Conservation (phyloP, 2,797 vertebrate genomes). For the Emydoidea blandingii region DNA sequence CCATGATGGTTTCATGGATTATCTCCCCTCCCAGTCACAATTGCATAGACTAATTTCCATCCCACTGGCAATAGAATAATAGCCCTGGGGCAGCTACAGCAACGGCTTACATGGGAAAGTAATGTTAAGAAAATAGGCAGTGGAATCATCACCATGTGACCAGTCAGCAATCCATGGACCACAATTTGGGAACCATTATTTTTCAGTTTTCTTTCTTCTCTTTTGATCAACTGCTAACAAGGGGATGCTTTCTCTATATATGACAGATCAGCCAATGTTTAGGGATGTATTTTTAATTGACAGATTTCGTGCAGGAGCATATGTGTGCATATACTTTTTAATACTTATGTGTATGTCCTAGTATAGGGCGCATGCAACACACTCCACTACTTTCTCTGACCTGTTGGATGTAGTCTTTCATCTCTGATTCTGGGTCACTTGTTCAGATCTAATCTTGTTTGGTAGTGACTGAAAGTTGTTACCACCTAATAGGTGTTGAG, state of each 20-base stretch:
- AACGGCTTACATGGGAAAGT: background rate
- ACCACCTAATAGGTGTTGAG: background rate
- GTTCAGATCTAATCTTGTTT: slow-evolving; percentile 4
- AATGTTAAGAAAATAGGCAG: background rate
- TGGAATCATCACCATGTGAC: background rate
- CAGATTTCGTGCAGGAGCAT: background rate
- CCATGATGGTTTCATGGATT: background rate
- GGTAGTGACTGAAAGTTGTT: background rate
- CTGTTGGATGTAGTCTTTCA: background rate
- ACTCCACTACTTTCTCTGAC: background rate
- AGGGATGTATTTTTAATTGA: background rate
- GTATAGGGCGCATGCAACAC: background rate
- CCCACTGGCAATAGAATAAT: slow-evolving; percentile 15
- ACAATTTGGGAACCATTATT: background rate
- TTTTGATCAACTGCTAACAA: background rate
- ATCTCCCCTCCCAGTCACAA: background rate
- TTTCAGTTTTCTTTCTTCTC: background rate
- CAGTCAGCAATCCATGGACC: background rate
- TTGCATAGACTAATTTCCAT: background rate
- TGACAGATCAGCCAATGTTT: background rate
- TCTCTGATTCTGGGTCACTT: background rate
- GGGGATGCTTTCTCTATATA: background rate
- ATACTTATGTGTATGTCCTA: background rate
- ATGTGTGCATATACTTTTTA: background rate
- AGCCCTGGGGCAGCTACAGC: background rate